A percentile compares a stretch with the other conserved stretches of the same genome.
phyloP scores from a whole-genome alignment of 2,113 vertebrate genomes.

The Amphiprion percula region DNA sequence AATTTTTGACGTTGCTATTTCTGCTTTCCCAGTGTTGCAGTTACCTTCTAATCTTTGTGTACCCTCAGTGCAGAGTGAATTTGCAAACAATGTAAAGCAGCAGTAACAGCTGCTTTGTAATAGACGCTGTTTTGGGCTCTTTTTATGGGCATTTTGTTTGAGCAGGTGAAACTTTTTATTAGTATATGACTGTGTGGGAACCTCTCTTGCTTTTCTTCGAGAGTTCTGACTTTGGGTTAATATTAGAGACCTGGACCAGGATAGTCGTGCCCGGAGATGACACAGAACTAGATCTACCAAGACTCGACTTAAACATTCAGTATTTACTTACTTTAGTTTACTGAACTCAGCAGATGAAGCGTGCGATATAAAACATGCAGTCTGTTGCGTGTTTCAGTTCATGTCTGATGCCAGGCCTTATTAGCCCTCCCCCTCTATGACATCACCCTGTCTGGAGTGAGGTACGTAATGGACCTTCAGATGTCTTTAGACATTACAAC shows the following conservation, averaged over 20 bases:
- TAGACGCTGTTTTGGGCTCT: slow-evolving; percentile 8
- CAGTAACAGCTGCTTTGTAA: not conserved
- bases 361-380: not conserved
- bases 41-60: slow-evolving; percentile 41
- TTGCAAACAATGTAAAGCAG: slow-evolving; percentile 38
- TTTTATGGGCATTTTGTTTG: slow-evolving; percentile 23
- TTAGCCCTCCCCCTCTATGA: slow-evolving; percentile 47
- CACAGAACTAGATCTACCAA: not conserved
- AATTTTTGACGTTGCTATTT: slow-evolving; percentile 34
- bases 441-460: slow-evolving; percentile 58
- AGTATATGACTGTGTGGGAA: not conserved
- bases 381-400: slow-evolving; percentile 12
- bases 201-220: not conserved
- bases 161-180: slow-evolving; percentile 18
- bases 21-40: slow-evolving; percentile 15
- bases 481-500: slow-evolving; percentile 60
- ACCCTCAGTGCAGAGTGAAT: slow-evolving; percentile 12
- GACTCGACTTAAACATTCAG: not conserved
- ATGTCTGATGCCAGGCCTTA: not conserved
- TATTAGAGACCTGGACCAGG: slow-evolving; percentile 2
- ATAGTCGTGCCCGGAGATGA: not conserved
- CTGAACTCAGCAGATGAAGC: slow-evolving; percentile 6
- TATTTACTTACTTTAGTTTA: not conserved
- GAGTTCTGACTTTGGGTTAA: slow-evolving; percentile 7
- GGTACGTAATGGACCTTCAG: slow-evolving; percentile 56